Conservation (phyloP, 2,888 invertebrate genomes). For the Zaprionus obscuricornis region DNA sequence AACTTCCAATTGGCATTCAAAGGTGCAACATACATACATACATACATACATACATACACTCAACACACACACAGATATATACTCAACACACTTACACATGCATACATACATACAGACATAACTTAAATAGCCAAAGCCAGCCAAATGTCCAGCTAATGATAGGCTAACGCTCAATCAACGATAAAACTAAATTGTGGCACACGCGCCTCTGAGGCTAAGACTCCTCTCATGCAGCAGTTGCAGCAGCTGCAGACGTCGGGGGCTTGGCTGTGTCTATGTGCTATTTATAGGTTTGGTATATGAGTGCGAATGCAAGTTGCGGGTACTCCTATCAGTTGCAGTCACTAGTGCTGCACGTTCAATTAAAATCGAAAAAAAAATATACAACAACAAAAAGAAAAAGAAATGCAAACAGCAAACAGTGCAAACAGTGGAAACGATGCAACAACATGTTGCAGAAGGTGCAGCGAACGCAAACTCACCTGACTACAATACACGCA, state of each 20-base stretch:
- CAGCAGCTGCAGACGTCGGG: background rate
- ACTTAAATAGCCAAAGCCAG: constrained; percentile 35
- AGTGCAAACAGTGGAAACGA: constrained; percentile 30
- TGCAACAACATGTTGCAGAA: constrained; percentile 54
- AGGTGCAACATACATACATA: constrained; percentile 19
- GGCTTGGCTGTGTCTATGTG: no score
- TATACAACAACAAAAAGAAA: background rate
- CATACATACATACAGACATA: constrained; percentile 14
- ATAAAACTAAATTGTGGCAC: constrained; percentile 76
- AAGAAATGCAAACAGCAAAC: background rate
- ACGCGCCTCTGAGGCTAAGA: constrained; percentile 54
- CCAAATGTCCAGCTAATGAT: constrained; percentile 70
- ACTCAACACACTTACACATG: background rate
- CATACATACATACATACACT: constrained; percentile 27
- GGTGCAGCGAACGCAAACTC: constrained; percentile 60
- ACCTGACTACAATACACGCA: constrained; percentile 51
- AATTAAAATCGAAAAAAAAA: constrained; percentile 36
- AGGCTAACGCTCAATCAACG: constrained; percentile 76
- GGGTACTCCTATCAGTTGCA: constrained; percentile 52
- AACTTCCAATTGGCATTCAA: constrained; percentile 36
- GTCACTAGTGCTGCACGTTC: constrained; percentile 48
- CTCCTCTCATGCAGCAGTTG: constrained; percentile 1
- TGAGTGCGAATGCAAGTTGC: constrained; percentile 30
- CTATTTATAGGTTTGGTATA: constrained; percentile 57
- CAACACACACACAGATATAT: constrained; percentile 23